Percentiles rank a stretch among this genome's conserved stretches.
These are phyloP conservation scores for Spea hammondii DNA, from an alignment of 2,797 vertebrate species.

Conservation along the genomic window DNA sequence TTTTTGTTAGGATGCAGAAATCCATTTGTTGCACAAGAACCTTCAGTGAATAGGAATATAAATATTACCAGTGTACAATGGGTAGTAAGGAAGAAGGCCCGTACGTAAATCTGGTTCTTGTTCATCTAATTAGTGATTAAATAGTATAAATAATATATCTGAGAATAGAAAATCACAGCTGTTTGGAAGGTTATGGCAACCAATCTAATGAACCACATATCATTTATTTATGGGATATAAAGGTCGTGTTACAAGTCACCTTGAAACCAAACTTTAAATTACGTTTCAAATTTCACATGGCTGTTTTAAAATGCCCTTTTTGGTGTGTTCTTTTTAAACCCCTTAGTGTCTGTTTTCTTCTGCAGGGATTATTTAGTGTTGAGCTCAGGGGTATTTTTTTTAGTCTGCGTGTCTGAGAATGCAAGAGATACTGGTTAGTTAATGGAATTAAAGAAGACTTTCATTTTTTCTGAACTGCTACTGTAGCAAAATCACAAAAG, in stretches of 20 bases:
- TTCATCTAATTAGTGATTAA: conserved; percentile 3
- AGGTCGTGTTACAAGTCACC: conserved; percentile 25
- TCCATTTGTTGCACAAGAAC: too few relatives aligned
- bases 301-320: background rate
- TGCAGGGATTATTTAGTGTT: background rate
- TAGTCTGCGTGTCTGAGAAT: background rate
- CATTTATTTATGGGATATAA: conserved; percentile 43
- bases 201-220: conserved; percentile 4
- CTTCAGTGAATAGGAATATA: background rate
- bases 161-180: background rate
- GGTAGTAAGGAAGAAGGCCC: background rate
- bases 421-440: background rate
- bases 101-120: background rate
- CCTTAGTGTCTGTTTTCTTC: background rate
- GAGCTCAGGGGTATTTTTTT: background rate
- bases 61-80: background rate
- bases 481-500: too few relatives aligned
- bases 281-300: conserved; percentile 33
- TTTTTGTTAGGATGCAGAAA: background rate
- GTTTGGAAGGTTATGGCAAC: background rate
- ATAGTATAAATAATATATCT: background rate
- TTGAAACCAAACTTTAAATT: conserved; percentile 31
- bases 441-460: too few relatives aligned
- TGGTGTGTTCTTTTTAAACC: background rate
- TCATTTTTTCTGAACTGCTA: too few relatives aligned